Percentiles rank a stretch among this genome's conserved stretches.
phyloP scores from a whole-genome alignment of 2,888 invertebrate species.

The Leptopilina myrica region DNA sequence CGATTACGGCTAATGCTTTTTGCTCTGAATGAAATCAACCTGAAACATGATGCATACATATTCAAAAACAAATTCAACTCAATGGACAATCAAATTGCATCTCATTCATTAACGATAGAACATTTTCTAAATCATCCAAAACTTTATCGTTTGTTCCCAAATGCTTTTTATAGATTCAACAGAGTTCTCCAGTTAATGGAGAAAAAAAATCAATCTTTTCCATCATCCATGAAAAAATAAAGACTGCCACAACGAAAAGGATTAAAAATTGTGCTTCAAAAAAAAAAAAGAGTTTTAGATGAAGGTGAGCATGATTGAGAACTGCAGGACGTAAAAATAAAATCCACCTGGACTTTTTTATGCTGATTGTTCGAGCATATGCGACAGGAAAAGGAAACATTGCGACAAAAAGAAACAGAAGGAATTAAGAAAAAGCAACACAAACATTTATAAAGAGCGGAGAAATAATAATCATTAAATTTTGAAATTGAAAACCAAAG shows the following conservation, averaged over 20 bases:
- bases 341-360: constrained; percentile 30
- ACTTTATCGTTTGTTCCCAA: too few relatives aligned
- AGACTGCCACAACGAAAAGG: too few relatives aligned
- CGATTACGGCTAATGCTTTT: constrained; percentile 53
- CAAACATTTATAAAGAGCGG: neutral
- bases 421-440: neutral
- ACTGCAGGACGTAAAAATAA: neutral
- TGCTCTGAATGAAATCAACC: constrained; percentile 57
- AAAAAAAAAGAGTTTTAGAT: too few relatives aligned
- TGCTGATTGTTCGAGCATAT: constrained; percentile 11
- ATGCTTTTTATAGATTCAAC: too few relatives aligned
- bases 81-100: neutral
- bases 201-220: too few relatives aligned
- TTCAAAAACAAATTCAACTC: neutral
- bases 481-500: constrained; percentile 11
- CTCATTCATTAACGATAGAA: neutral
- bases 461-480: constrained; percentile 28
- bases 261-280: too few relatives aligned
- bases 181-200: too few relatives aligned
- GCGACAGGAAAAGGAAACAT: neutral
- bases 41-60: neutral
- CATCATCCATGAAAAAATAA: too few relatives aligned
- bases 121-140: neutral
- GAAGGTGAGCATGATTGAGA: neutral
- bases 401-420: neutral